Evolutionary conservation across 1,140 invertebrate genomes (phyloP).

Genomic region (Globodera rostochiensis): DNA sequence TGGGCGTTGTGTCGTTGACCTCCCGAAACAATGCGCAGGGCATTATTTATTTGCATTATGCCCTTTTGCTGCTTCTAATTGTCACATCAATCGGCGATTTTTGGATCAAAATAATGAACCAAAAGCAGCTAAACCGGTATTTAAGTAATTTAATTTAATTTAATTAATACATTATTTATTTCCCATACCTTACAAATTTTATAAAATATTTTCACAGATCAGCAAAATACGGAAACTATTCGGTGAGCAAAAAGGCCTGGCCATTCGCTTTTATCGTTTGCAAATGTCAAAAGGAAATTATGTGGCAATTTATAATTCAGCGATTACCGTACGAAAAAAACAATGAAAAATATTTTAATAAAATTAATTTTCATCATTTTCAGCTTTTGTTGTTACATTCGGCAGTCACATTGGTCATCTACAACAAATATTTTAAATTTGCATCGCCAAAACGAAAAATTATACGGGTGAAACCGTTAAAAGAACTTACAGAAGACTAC

Average conservation of each 20-base stretch:
- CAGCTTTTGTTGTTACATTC: conserved; percentile 20
- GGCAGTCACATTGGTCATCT: conserved; percentile 9
- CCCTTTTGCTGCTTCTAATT: background rate
- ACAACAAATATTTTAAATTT: conserved; percentile 9
- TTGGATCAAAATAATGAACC: conserved; percentile 6
- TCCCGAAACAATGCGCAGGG: background rate
- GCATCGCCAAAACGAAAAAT: background rate
- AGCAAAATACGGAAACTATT: background rate
- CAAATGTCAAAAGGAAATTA: conserved; percentile 7
- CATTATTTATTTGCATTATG: conserved; percentile 5
- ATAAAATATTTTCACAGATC: background rate
- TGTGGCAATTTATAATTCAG: background rate
- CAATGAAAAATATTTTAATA: background rate
- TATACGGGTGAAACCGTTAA: background rate
- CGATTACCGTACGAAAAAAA: background rate
- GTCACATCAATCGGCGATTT: conserved; percentile 18
- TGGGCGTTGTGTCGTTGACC: background rate
- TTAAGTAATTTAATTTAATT: too few relatives aligned
- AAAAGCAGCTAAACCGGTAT: background rate
- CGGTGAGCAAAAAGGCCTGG: conserved; percentile 3
- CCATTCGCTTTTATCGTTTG: conserved; percentile 3
- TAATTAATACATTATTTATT: background rate
- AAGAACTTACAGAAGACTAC: background rate
- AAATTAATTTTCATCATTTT: background rate
- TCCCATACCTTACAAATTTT: background rate